Percentiles rank a stretch among this genome's conserved stretches.
These are phyloP conservation scores for Poeciliopsis presidionis DNA, from an alignment of 2,797 vertebrate genomes.

Conservation along the genomic window DNA sequence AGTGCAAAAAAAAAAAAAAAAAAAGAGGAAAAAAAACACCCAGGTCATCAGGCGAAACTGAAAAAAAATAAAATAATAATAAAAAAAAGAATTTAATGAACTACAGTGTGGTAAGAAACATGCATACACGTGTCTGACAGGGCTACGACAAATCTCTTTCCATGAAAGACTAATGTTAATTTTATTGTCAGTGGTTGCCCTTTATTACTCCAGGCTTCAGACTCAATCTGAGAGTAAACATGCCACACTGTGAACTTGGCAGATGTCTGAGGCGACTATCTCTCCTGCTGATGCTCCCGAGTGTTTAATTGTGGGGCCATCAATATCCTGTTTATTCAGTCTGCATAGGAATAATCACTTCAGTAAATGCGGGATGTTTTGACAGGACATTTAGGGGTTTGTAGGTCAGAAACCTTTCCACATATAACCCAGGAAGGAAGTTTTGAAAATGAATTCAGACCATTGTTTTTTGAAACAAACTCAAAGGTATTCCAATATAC, in stretches of 20 bases:
- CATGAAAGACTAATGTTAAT: constrained; percentile 36
- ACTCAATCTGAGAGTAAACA: constrained; percentile 61
- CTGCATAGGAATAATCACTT: constrained; percentile 71
- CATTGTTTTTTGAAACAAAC: not conserved
- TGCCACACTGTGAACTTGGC: constrained; percentile 69
- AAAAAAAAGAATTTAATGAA: not conserved
- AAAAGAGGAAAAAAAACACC: not conserved
- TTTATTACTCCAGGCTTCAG: constrained; percentile 56
- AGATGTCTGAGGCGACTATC: constrained; percentile 64
- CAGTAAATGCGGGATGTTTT: constrained; percentile 61
- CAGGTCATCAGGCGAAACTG: constrained; percentile 45
- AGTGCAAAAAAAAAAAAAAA: constrained; percentile 9
- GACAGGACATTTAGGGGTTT: constrained; percentile 64
- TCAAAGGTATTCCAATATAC: not conserved
- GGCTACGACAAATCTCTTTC: not conserved
- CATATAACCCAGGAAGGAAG: not conserved
- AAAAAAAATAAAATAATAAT: not conserved
- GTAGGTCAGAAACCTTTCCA: constrained; percentile 54
- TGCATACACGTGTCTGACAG: not conserved
- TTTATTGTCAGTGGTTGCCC: constrained; percentile 53
- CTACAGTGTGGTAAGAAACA: not conserved
- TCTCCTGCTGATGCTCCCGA: constrained; percentile 52
- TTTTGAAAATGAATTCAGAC: not conserved
- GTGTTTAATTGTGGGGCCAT: constrained; percentile 68
- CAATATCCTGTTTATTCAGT: constrained; percentile 79